These are phyloP conservation scores for Drosophila sordidula DNA, from an alignment of 2,888 invertebrate species.

Conservation along the genomic window DNA sequence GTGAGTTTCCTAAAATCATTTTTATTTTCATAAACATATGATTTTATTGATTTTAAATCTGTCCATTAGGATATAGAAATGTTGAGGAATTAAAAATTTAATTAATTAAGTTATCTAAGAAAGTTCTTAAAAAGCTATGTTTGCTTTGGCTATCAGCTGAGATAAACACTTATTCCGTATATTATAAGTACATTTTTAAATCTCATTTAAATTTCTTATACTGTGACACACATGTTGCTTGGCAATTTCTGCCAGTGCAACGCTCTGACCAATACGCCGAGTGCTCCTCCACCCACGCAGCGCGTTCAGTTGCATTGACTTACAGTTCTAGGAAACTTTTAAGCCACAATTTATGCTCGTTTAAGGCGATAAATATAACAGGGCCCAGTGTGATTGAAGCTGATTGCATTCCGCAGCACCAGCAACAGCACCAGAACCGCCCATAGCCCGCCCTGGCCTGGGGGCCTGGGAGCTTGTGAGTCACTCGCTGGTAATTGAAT, in stretches of 20 bases:
- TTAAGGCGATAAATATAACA: conserved; percentile 82
- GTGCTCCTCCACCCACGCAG: conserved; percentile 32
- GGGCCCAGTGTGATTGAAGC: conserved; percentile 69
- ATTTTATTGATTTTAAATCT: no score
- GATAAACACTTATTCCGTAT: no score
- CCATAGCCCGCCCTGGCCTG: not conserved
- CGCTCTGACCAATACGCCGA: not conserved
- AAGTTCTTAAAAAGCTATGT: no score
- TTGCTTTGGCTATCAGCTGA: no score
- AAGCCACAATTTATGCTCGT: conserved; percentile 83
- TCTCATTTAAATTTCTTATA: no score
- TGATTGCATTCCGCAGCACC: conserved; percentile 72
- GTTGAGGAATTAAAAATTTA: no score
- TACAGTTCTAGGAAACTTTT: conserved; percentile 79
- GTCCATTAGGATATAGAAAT: no score
- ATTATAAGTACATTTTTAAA: no score
- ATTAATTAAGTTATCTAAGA: no score
- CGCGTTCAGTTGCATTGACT: conserved; percentile 50
- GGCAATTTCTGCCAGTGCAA: conserved; percentile 40
- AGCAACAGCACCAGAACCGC: conserved; percentile 8
- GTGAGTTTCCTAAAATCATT: no score
- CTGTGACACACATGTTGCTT: no score
- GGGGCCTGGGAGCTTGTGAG: conserved; percentile 41
- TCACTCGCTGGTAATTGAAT: conserved; percentile 73
- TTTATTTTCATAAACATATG: no score